Evolutionary conservation across 2,797 vertebrate genomes (phyloP), one percentile per base, ranked within the genome.

Genomic region (Chlorospingus semifuscus): DNA sequence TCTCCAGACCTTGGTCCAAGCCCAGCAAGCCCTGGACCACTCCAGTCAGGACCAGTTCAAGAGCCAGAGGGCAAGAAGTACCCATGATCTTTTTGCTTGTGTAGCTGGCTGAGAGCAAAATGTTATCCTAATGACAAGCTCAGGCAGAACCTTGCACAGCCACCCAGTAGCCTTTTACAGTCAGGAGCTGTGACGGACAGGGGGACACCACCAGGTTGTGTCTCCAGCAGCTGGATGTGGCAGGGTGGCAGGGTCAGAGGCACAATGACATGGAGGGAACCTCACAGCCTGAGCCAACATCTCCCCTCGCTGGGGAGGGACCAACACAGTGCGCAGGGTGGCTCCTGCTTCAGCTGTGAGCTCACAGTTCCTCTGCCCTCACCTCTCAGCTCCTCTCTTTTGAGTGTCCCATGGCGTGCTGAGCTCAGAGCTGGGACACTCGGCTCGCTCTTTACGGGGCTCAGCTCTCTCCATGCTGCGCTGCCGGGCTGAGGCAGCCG

Each of bases 311-410:
- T 15, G 22, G 77, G 61, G 37, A 87, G 37, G 41, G 22, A 56
- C 34, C 47, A n/a, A 11, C 0, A 2, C 0, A 1, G 21, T 0
- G 2, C 20, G 37, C 1, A 1, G 29, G 6, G 61, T 46, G 49
- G 41, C 39, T 70, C 24, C 53, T 66, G 46, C 69, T 90, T 65
- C 46, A 44, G 26, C 56, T 1, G 0, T 24, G n/a, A 60, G 39
- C 15, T 87, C 11, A 0, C 26, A 3, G 1, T 18, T 81, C 44
- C 68, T 77, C 50, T 75, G 29, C 36, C n/a, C 29, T 46, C 29
- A 1, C 14, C 12, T 18, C 34, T 11, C 15, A 30, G 4, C 6
- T 65, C 7, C 29, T 41, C 29, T 50, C 71, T 27, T 81, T 19
- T 13, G 13, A 20, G 29, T 32, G 30, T 34, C n/a, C 37, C 15